Conservation (phyloP, 2,797 vertebrate genomes). For the Siniperca scherzeri region DNA sequence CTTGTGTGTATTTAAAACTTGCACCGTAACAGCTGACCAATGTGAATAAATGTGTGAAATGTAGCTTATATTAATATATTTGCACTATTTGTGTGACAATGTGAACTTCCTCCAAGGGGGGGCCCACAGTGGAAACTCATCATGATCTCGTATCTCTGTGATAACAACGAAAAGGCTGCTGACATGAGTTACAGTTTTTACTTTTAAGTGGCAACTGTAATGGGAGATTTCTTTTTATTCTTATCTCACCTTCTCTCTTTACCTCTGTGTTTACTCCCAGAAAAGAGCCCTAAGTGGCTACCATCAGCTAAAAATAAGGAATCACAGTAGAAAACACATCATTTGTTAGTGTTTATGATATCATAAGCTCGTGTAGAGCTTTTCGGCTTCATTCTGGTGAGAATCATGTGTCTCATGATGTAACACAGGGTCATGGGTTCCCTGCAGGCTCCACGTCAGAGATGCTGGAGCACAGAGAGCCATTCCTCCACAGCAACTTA, state of each 20-base stretch:
- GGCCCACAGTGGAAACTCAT: slow-evolving; percentile 23
- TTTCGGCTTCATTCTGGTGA: not conserved
- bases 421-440: slow-evolving; percentile 41
- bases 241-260: not conserved
- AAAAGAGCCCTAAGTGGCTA: not conserved
- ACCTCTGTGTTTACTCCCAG: not conserved
- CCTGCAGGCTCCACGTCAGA: slow-evolving; percentile 6
- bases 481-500: slow-evolving; percentile 18
- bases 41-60: slow-evolving; percentile 10
- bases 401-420: slow-evolving; percentile 44
- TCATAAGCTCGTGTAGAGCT: slow-evolving; percentile 17
- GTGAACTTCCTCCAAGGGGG: slow-evolving; percentile 25
- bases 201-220: not conserved
- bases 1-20: slow-evolving; percentile 15
- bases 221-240: not conserved
- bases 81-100: not conserved
- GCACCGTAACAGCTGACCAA: not conserved
- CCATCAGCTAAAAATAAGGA: not conserved
- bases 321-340: not conserved
- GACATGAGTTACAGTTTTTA: not conserved
- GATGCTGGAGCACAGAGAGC: slow-evolving; percentile 2
- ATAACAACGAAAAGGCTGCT: slow-evolving; percentile 14
- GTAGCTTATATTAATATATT: slow-evolving; percentile 11
- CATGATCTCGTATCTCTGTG: not conserved
- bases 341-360: not conserved